A percentile compares a stretch with the other conserved stretches of the same genome.
These are phyloP conservation scores for Phainopepla nitens DNA, from an alignment of 2,113 vertebrate genomes.

Conservation along the genomic window DNA sequence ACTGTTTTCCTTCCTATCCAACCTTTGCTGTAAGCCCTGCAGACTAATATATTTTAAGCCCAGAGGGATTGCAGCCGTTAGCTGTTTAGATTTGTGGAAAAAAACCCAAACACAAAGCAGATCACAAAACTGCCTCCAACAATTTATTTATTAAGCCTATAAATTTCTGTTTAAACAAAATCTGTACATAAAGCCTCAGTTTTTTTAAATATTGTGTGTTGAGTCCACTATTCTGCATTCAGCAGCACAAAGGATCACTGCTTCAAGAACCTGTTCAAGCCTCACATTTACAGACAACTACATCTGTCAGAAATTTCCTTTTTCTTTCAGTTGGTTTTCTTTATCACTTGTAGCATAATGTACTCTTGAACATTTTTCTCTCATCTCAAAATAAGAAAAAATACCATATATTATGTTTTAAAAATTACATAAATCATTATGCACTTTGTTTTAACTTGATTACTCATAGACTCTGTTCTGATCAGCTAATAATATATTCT, in stretches of 20 bases:
- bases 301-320: background rate
- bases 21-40: background rate
- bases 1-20: background rate
- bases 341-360: background rate
- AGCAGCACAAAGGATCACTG: background rate
- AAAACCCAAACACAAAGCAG: background rate
- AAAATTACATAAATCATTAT: background rate
- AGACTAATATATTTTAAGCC: background rate
- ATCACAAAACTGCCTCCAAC: background rate
- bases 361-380: background rate
- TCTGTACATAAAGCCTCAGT: background rate
- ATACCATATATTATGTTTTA: background rate
- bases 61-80: background rate
- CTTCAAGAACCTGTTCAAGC: background rate
- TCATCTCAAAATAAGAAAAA: background rate
- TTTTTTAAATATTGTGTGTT: background rate
- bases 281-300: background rate
- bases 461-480: background rate
- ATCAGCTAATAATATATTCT: background rate
- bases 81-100: background rate
- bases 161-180: background rate
- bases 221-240: background rate
- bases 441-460: background rate
- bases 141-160: background rate
- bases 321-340: background rate